Conservation (phyloP, 2,797 vertebrate species). For the Nothura maculosa region DNA sequence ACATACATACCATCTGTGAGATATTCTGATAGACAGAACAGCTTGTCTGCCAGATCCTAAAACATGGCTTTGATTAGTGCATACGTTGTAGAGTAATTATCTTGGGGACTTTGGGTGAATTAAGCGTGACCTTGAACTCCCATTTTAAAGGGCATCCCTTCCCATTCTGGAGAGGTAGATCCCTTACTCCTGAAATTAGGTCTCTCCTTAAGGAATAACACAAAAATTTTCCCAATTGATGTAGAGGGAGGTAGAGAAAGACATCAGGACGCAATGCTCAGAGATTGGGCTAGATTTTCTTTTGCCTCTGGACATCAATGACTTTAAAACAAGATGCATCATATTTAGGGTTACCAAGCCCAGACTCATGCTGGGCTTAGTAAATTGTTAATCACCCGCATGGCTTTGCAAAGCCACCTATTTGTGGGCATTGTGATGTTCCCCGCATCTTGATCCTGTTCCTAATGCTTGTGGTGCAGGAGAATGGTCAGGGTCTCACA, state of each 20-base stretch:
- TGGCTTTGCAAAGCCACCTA: background rate
- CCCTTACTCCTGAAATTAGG: constrained; percentile 36
- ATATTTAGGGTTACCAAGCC: background rate
- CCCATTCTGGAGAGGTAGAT: background rate
- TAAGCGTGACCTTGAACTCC: constrained; percentile 56
- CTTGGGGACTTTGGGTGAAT: constrained; percentile 42
- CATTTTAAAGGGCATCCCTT: constrained; percentile 37
- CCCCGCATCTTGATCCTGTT: background rate
- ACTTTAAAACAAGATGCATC: background rate
- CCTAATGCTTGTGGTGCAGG: accelerated
- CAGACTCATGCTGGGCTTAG: background rate
- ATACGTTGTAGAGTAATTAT: constrained; percentile 54
- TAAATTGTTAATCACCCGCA: background rate
- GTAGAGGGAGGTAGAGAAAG: background rate
- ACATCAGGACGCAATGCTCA: background rate
- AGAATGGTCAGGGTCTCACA: background rate
- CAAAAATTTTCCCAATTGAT: constrained; percentile 45
- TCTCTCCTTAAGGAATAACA: constrained; percentile 12
- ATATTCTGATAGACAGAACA: constrained; percentile 79
- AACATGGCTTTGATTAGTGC: constrained; percentile 67
- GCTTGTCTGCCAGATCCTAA: constrained; percentile 75
- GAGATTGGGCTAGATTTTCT: background rate
- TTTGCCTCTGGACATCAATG: background rate
- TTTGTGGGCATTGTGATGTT: background rate
- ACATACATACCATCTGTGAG: constrained; percentile 79